Percentiles rank a stretch among this genome's conserved stretches.
These are phyloP conservation scores for Pharmacophagus antenor DNA, from an alignment of 2,888 invertebrate genomes.

Conservation along the genomic window DNA sequence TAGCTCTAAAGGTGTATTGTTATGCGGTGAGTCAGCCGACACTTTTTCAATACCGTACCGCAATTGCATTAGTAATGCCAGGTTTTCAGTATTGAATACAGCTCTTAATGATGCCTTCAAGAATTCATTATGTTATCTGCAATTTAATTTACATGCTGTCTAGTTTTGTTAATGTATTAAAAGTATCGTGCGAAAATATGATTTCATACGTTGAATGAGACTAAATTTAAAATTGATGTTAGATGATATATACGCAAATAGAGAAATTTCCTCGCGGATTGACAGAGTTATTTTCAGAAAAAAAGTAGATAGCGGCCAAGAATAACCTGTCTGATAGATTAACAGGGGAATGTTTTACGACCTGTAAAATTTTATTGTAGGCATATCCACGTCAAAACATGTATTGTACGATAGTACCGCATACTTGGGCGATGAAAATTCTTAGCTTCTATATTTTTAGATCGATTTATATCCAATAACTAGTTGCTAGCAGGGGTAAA, in stretches of 20 bases:
- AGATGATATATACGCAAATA: too few species aligned
- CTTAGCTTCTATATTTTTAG: slow-evolving; percentile 55
- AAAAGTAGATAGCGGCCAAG: slow-evolving; percentile 1
- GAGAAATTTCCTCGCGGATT: background rate
- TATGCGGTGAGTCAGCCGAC: slow-evolving; percentile 33
- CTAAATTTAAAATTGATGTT: background rate
- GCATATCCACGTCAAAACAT: slow-evolving; percentile 48
- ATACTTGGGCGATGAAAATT: slow-evolving; percentile 55
- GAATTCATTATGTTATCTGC: background rate
- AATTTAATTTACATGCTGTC: background rate
- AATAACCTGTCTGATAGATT: background rate
- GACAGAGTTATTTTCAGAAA: background rate
- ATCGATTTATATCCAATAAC: slow-evolving; percentile 44
- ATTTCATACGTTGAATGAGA: background rate
- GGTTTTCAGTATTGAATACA: slow-evolving; percentile 31
- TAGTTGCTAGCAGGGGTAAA: slow-evolving; percentile 47
- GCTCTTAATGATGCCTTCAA: background rate
- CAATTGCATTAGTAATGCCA: slow-evolving; percentile 22
- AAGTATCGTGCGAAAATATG: background rate
- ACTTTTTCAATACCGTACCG: slow-evolving; percentile 12
- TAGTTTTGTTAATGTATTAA: too few species aligned
- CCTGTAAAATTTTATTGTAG: slow-evolving; percentile 44
- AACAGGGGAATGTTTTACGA: slow-evolving; percentile 41
- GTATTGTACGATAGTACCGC: slow-evolving; percentile 48
- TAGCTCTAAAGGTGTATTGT: slow-evolving; percentile 29